These are phyloP conservation scores for Falco punctatus DNA, from an alignment of 2,113 vertebrate species.

Conservation along the genomic window DNA sequence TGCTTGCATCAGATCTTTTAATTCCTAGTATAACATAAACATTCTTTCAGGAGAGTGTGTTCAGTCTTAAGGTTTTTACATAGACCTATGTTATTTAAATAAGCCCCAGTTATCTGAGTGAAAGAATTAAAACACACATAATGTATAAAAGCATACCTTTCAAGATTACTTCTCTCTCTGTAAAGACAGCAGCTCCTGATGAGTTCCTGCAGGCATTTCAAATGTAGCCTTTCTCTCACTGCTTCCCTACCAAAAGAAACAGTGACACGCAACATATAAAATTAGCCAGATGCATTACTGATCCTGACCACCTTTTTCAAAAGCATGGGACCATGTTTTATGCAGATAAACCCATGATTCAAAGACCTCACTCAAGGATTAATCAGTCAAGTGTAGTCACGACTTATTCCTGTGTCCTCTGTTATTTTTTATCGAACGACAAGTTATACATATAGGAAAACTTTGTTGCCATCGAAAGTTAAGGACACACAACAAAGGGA, in stretches of 20 bases:
- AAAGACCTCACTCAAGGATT: background rate
- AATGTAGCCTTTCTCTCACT: background rate
- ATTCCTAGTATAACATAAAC: background rate
- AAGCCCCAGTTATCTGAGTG: background rate
- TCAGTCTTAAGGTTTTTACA: background rate
- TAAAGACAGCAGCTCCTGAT: background rate
- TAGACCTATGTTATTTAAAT: background rate
- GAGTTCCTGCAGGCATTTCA: background rate
- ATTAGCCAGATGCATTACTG: background rate
- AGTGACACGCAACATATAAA: background rate
- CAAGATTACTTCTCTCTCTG: background rate
- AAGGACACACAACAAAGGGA: background rate
- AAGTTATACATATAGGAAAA: background rate
- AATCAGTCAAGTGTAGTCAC: background rate
- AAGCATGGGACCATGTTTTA: background rate
- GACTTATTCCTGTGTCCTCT: background rate
- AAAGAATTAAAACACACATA: background rate
- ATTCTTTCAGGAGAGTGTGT: background rate
- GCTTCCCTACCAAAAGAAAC: background rate
- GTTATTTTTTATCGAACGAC: background rate
- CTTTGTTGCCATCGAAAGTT: background rate
- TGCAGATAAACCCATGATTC: background rate
- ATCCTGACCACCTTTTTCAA: background rate
- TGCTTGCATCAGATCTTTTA: background rate
- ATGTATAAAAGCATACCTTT: background rate